Percentiles rank a stretch among this genome's conserved stretches.
Conservation (phyloP, 35 echinoderm and acorn worm species). For the Apostichopus californicus region DNA sequence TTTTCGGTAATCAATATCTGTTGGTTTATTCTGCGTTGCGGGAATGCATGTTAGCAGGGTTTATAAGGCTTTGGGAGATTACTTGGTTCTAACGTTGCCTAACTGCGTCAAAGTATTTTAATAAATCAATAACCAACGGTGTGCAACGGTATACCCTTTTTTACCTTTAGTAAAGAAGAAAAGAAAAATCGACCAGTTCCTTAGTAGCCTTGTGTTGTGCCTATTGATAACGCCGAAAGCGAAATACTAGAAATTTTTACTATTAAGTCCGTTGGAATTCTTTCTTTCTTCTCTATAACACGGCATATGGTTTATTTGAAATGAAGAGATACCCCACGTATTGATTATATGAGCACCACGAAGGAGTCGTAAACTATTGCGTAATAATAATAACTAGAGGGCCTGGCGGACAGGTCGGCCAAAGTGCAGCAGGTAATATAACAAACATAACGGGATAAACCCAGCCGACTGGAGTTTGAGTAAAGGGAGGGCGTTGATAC, state of each 20-base stretch:
- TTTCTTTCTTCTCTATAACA: background rate
- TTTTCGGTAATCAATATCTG: conserved; percentile 26
- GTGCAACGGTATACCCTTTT: background rate
- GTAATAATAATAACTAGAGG: conserved; percentile 23
- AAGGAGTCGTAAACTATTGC: conserved; percentile 17
- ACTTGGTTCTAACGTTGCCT: conserved; percentile 32
- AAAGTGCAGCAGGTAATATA: background rate
- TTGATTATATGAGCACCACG: conserved; percentile 12
- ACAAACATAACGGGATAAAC: no score
- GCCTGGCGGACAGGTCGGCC: background rate
- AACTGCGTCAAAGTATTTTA: conserved; percentile 29
- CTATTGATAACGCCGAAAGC: conserved; percentile 16
- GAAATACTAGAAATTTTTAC: background rate
- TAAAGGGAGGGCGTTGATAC: no score
- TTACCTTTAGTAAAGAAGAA: background rate
- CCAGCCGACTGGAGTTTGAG: no score
- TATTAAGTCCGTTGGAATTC: background rate
- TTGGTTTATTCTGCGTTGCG: conserved; percentile 10
- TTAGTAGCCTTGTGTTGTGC: background rate
- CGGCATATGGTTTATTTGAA: background rate
- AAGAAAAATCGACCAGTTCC: conserved; percentile 14
- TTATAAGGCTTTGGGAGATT: conserved; percentile 34
- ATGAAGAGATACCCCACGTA: background rate
- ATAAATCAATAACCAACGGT: conserved; percentile 45
- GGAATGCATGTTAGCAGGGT: background rate